These are phyloP conservation scores for Corythucha ciliata DNA, from an alignment of 2,888 invertebrate genomes.

Conservation along the genomic window DNA sequence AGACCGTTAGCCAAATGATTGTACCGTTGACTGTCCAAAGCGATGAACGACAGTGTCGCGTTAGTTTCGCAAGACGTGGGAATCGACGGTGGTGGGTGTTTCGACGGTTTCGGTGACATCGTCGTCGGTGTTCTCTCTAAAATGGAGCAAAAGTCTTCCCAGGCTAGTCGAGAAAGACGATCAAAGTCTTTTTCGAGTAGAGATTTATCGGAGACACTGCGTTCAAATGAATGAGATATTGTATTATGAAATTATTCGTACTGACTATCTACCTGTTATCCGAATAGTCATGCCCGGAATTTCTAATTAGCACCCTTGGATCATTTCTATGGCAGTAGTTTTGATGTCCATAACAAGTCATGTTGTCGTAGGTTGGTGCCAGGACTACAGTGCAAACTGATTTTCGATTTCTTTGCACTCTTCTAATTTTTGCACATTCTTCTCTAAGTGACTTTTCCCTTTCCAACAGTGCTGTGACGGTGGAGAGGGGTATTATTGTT, in stretches of 20 bases:
- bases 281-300: neutral
- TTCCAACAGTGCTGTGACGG: too few species aligned
- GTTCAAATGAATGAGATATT: too few species aligned
- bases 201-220: too few species aligned
- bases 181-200: too few species aligned
- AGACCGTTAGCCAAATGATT: conserved; percentile 65
- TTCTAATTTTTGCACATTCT: conserved; percentile 4
- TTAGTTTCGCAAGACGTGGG: conserved; percentile 45
- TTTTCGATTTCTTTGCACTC: neutral
- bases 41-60: conserved; percentile 52
- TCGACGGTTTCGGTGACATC: conserved; percentile 40
- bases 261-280: too few species aligned
- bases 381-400: neutral
- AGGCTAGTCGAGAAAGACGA: too few species aligned
- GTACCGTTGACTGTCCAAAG: conserved; percentile 63
- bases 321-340: too few species aligned
- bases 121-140: conserved; percentile 43
- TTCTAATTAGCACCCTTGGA: neutral
- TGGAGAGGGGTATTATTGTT: too few species aligned
- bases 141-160: conserved; percentile 40
- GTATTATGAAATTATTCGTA: too few species aligned
- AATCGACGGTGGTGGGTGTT: conserved; percentile 31
- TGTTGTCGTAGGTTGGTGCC: conserved; percentile 12
- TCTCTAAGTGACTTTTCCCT: neutral
- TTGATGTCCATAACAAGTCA: conserved; percentile 10